Conservation (phyloP, 2,888 invertebrate species). For the Rotaria sp. region DNA sequence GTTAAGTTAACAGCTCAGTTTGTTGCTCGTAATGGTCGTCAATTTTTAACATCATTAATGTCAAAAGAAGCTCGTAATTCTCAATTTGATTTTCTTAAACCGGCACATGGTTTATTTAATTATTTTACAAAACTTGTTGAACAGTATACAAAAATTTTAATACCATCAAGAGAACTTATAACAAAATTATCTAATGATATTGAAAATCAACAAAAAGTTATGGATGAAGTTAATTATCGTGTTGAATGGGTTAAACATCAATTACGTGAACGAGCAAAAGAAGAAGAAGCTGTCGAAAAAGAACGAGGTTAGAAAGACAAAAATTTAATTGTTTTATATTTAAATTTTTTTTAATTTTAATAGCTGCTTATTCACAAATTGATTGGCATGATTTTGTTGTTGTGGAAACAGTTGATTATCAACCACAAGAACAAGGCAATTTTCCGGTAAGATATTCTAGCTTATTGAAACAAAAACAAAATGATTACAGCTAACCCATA, state of each 20-base stretch:
- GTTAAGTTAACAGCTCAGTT: conserved; percentile 96
- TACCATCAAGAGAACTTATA: conserved; percentile 84
- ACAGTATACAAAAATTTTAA: conserved; percentile 84
- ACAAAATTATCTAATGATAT: conserved; percentile 69
- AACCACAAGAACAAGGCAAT: conserved; percentile 78
- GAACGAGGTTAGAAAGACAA: conserved; percentile 62
- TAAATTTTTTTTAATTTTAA: conserved; percentile 44
- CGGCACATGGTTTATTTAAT: conserved; percentile 93
- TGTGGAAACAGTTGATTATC: conserved; percentile 97
- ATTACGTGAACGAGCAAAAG: conserved; percentile 79
- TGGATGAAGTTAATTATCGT: conserved; percentile 84
- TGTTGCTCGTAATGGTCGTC: conserved; percentile 92
- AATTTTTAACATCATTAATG: conserved; percentile 95
- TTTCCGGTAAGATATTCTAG: conserved; percentile 30
- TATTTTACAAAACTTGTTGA: conserved; percentile 95
- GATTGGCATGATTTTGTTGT: conserved; percentile 99
- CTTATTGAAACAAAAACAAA: too few species aligned
- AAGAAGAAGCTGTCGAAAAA: conserved; percentile 86
- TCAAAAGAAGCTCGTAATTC: conserved; percentile 93
- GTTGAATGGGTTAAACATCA: conserved; percentile 94
- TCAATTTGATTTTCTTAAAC: conserved; percentile 94
- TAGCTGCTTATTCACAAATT: conserved; percentile 76
- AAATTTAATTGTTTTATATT: neutral
- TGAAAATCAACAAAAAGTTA: conserved; percentile 60
- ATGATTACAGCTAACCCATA: too few species aligned